Base-by-base conservation (phyloP, 2,113 vertebrate species). In the Alligator mississippiensis region DNA sequence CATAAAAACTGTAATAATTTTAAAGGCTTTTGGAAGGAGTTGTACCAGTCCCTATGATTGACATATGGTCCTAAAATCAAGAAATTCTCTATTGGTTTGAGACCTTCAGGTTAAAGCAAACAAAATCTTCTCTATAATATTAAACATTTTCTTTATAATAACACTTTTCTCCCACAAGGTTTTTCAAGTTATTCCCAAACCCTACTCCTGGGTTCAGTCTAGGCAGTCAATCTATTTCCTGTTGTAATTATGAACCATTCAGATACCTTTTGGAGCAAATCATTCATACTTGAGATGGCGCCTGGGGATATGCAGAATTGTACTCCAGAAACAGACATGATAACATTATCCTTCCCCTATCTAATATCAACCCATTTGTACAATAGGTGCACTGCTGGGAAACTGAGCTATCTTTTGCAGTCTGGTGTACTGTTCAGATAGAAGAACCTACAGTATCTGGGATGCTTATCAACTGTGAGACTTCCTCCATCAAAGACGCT, bases 201-300 rank as follows among this genome's bases (percentile, higher is more conserved):
- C 28, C 87, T 64, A 18, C 24, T 59, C 79, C 66, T 74, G 28
- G 14, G 12, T 89, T 90, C 8, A 58, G 22, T 62, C 22, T 24
- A 62, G 19, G 21, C 38, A 72, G 19, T 17, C 9, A 4, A 64
- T 86, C 8, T 4, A 10, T 30, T 87, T 92, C 47, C 28, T 77
- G 82, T 76, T 74, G 24, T 59, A 28, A 16, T 72, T 84, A 64
- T 11, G 19, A 60, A 14, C 47, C 30, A 34, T 38, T 85, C 16
- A 0, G 19, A 27, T 66, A 54, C 82, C 87, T 94, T 47, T 75
- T 25, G 84, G 27, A 84, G 64, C 54, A 61, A 80, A 62, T 55
- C 19, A 22, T 75, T 81, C 87, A 27, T 28, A 22, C 55, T 59
- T 21, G 63, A 30, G 0, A 0, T 58, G 64, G 9, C 9, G 81